Base-by-base conservation (phyloP, 2,888 invertebrate species). In the Drosophila formosana region DNA sequence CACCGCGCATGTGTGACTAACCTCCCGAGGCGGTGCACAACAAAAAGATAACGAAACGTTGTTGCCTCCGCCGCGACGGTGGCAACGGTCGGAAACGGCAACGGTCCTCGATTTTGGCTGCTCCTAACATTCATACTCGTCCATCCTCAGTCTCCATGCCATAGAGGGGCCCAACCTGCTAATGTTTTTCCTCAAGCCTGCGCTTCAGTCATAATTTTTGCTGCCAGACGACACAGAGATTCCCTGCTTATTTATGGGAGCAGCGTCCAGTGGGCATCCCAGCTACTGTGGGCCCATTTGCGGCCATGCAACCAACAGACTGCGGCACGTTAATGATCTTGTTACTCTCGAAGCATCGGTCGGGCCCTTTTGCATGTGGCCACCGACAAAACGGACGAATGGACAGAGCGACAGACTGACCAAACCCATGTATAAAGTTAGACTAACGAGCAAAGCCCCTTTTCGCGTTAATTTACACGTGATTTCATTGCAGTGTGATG, bases 1-100 rank as follows among this genome's bases (percentile, higher is more conserved):
- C 83, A 71, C 82, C 85, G 88, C 82, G 84, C 85, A 89, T 84
- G 89, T 84, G 89, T 89, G 79, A 84, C 83, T 89, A 79, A 86
- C 86, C 88, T 77, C 85, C 83, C 65, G 73, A 85, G 89, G 89
- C 88, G 89, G 85, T 86, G 83, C 67, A 88, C 82, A 88, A 88
- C 84, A 89, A 86, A 88, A 88, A 89, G 88, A 75, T 79, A 75
- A 76, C 60, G 50, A 71, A 62, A 62, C 61, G 34, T 46, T 63
- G 46, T 57, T 65, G 65, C 39, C 39, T 53, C 46, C 65, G 63
- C 18, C 1, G 18, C 18, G 18, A 61, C 67, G 53, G 26, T n/a
- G 52, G 32, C 18, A 18, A 18, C 18, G 18, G 18, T 18, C 18
- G 18, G 18, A 18, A 18, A 18, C 18, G 18, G 18, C 18, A 18